Evolutionary conservation across 2,888 invertebrate species (phyloP), one percentile per base, ranked within the genome.

Genomic region (Biston stratarius): DNA sequence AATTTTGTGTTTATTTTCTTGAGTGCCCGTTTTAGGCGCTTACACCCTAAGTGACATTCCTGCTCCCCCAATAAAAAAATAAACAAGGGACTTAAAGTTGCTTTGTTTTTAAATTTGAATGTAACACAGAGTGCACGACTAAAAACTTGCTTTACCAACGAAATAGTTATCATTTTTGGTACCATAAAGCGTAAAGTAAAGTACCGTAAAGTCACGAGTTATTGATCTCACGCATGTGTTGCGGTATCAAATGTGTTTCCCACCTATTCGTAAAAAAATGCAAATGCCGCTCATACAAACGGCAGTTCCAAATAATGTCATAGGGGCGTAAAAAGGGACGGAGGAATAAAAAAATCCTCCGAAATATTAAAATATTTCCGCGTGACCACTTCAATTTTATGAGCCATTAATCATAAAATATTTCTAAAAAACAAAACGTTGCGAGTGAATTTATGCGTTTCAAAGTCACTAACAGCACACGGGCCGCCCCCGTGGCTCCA

Each of bases 381-480:
- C 83, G 77, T 81, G 83, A 85, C 83, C 83, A 84, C 85, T 89
- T 88, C 85, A 84, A 91, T 90, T 91, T 90, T 88, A 90, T 84
- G 85, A 84, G 84, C 89, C 85, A 92, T 93, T 91, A 90, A 91
- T 92, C 90, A 91, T 72, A 87, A 89, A 88, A 86, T 82, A 86
- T 84, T 86, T 84, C 83, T 82, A 88, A 91, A 90, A 89, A 87
- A 81, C 82, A 80, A 83, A 86, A 83, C 83, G 84, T 83, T 84
- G 86, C 86, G 83, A 87, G 83, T 85, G 87, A 87, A 93, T 93
- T 93, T 93, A 92, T 93, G 90, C 84, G 88, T 90, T 91, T 90
- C 85, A 86, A 87, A 89, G 88, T 89, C 88, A 88, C 82, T 83
- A 76, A 77, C 87, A 88, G 84, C 77, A 79, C 77, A 78, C 86